phyloP scores from a whole-genome alignment of 2,113 vertebrate species.

The Pampusana beccarii region DNA sequence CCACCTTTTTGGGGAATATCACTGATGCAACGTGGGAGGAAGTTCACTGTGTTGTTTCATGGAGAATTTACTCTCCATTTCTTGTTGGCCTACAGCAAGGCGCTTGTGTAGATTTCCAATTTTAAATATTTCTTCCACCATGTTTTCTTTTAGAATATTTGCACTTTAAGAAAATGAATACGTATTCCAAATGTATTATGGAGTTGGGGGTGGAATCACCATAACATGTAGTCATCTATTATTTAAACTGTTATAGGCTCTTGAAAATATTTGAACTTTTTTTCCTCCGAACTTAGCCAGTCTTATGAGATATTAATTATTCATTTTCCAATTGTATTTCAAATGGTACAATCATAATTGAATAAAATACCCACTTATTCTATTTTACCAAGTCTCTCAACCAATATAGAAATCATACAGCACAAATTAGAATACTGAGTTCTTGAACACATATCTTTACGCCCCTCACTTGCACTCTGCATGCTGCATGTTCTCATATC shows the following conservation, averaged over 20 bases:
- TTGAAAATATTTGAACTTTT: not conserved
- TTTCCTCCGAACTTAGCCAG: not conserved
- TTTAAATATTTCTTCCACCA: not conserved
- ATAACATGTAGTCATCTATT: not conserved
- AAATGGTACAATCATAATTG: not conserved
- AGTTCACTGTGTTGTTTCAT: not conserved
- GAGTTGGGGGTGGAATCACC: not conserved
- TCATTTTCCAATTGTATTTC: not conserved
- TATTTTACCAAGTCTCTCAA: not conserved
- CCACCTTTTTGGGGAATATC: not conserved
- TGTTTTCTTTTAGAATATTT: not conserved
- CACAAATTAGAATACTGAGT: not conserved
- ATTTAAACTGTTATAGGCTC: not conserved
- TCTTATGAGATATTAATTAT: not conserved
- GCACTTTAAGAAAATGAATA: not conserved
- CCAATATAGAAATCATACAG: not conserved
- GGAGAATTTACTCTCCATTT: not conserved
- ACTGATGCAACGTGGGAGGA: not conserved
- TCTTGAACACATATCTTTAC: not conserved
- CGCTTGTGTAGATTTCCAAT: not conserved
- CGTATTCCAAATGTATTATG: not conserved
- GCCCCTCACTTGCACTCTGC: not conserved
- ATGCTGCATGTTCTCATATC: not conserved
- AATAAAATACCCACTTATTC: not conserved
- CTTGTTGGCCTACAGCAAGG: not conserved